Base-by-base conservation (phyloP, 1,140 invertebrate genomes). In the Argopecten irradians region DNA sequence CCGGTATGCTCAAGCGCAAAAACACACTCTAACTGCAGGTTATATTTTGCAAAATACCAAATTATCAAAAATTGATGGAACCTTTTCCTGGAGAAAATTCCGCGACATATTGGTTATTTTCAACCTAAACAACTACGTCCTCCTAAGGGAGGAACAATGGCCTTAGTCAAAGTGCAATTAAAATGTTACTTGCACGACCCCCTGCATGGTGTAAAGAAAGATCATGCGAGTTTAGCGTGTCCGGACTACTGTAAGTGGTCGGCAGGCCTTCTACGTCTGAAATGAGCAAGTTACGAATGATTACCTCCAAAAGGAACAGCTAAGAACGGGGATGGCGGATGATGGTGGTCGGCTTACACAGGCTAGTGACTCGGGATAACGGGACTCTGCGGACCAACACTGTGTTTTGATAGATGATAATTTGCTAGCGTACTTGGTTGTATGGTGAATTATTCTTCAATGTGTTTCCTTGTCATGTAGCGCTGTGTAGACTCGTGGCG, bases 241-340 rank as follows among this genome's bases (percentile, higher is more conserved):
- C 8, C 55, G 2, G n/a, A 71, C 5, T 71, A 16, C 55, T 71
- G 55, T 71, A 71, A 71, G 16, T 71, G 55, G 55, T 71, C 55
- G 55, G 55, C n/a, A 5, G 28, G n/a, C 28, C 55, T 71, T 71
- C n/a, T 71, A 71, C 55, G 55, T 71, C n/a, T 71, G 55, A 71
- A 71, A 71, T 71, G 55, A 71, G 55, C 55, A 71, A 71, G 55
- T 71, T 71, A 22, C 55, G 55, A 71, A 71, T 71, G 55, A 71
- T 71, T 71, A 71, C 55, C n/a, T 71, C 55, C 55, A n/a, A 71
- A 71, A 71, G 55, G 55, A 71, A 71, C 55, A 71, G 55, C 55
- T 71, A 71, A 71, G 55, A 22, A 71, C 55, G 16, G 55, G 8
- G 28, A 71, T 71, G 55, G 55, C n/a, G 55, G 55, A 71, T 3